Base-by-base conservation (phyloP, 1,140 invertebrate genomes). In the Zophobas morio region DNA sequence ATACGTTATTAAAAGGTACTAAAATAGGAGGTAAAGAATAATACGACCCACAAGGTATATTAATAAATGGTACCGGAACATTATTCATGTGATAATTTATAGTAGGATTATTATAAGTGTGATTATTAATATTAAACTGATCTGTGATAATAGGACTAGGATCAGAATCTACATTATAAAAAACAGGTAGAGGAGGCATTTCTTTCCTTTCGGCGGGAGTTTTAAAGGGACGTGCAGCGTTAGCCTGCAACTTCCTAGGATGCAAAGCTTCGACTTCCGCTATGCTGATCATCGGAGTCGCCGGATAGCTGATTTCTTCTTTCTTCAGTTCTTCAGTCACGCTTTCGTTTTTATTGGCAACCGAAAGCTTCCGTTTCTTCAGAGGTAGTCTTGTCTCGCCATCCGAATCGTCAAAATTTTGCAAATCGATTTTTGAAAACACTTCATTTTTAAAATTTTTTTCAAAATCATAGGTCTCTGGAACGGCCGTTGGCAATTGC, bases 71-170 rank as follows among this genome's bases (percentile, higher is more conserved):
- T 42, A 66, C 60, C 40, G 60, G 60, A 42, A 81, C 77, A 53
- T 82, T 81, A 70, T 60, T 80, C 78, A 82, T 81, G 73, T 82
- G 81, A 77, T 82, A 82, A 74, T 82, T 82, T 54, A 82, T 82
- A 8, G 81, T 82, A 0, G 81, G 80, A 72, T 81, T 82, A 56
- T 82, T 80, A 74, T 81, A 82, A n/a, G 60, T 82, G 71, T 82
- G 81, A 76, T 81, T 82, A 72, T 82, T 82, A 39, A 78, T 82
- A 76, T 82, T 82, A 70, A 77, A 81, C 47, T 82, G 78, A 49
- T 81, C 81, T 34, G 78, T 81, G 35, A 82, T 70, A 6, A 81
- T 80, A 37, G 71, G 76, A 53, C 35, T 78, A 46, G 80, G 40
- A 36, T 63, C 57, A 33, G 77, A 4, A 1, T 51, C 60, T 66